phyloP scores from a whole-genome alignment of 2,797 vertebrate genomes.

The Pipistrellus nathusii region DNA sequence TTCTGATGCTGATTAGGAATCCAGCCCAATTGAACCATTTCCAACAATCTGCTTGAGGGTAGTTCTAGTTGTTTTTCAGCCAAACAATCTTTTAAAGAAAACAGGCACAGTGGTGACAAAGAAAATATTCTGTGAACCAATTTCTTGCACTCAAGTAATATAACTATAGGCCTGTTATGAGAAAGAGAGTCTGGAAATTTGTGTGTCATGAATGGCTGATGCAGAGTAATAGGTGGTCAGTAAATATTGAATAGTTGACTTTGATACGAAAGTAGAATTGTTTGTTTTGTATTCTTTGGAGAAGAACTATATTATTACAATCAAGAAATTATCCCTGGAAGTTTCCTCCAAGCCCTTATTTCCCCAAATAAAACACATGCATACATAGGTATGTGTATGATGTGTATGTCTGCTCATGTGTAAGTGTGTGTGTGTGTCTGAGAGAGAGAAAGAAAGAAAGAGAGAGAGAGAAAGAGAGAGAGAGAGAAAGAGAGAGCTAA shows the following conservation, averaged over 20 bases:
- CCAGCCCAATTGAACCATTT: neutral
- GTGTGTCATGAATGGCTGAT: neutral
- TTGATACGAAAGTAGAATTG: neutral
- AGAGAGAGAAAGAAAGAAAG: too few relatives aligned
- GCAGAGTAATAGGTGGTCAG: neutral
- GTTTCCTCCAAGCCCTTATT: neutral
- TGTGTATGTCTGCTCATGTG: neutral
- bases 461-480: too few relatives aligned
- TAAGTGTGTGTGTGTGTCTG: neutral
- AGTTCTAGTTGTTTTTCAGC: neutral
- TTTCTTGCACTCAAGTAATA: neutral
- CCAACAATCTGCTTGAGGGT: neutral
- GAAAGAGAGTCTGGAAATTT: neutral
- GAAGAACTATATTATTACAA: neutral
- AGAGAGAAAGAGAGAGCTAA: too few relatives aligned
- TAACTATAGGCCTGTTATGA: neutral
- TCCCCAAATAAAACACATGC: neutral
- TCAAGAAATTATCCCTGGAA: neutral
- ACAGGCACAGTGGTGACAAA: neutral
- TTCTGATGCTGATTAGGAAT: neutral
- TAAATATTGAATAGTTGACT: neutral
- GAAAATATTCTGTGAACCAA: neutral
- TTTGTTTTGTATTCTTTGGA: neutral
- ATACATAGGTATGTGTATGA: too few relatives aligned
- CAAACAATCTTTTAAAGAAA: conserved; percentile 10